These are phyloP conservation scores for Nomada fucata DNA, from an alignment of 2,888 invertebrate genomes.

Conservation along the genomic window DNA sequence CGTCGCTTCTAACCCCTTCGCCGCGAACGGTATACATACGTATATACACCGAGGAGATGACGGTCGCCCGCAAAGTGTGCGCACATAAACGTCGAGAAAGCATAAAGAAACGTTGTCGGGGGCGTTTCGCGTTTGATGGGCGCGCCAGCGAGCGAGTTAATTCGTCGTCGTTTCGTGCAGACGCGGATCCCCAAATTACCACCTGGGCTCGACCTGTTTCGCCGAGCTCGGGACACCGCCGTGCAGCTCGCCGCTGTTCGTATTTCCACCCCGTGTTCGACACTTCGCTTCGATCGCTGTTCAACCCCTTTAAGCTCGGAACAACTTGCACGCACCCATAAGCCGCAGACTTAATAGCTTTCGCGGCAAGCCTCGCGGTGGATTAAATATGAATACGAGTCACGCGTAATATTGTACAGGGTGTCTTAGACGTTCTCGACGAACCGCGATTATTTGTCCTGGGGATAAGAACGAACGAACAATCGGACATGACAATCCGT, in stretches of 20 bases:
- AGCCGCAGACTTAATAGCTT: too few relatives aligned
- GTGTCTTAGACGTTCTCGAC: too few relatives aligned
- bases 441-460: too few relatives aligned
- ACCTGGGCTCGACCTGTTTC: background rate
- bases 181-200: conserved; percentile 7
- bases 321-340: too few relatives aligned
- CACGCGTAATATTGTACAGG: too few relatives aligned
- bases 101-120: conserved; percentile 15
- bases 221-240: background rate
- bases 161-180: background rate
- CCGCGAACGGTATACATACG: background rate
- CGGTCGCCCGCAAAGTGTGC: background rate
- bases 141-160: conserved; percentile 15
- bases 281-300: background rate
- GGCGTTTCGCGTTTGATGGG: conserved; percentile 30
- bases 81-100: conserved; percentile 5
- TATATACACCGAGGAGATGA: background rate
- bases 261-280: background rate
- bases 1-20: conserved; percentile 15
- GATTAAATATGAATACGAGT: too few relatives aligned
- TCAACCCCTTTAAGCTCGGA: too few relatives aligned
- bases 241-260: background rate
- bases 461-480: too few relatives aligned
- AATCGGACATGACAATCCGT: too few relatives aligned
- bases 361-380: too few relatives aligned